Conservation (phyloP, 2,113 vertebrate genomes). For the Ophiodon elongatus region DNA sequence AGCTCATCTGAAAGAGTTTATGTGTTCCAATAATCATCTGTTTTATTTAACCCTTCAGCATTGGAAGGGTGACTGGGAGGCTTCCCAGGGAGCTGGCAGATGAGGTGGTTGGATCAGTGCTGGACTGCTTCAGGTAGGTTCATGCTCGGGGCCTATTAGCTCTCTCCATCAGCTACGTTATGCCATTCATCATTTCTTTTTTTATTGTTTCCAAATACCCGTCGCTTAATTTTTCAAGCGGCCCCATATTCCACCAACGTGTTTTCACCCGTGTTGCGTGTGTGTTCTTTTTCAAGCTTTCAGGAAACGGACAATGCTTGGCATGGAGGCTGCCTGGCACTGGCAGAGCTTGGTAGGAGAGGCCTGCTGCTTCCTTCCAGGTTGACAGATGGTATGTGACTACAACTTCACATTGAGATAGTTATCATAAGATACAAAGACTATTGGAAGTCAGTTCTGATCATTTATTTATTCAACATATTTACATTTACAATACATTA, state of each 20-base stretch:
- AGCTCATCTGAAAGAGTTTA: not conserved
- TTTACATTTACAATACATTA: slow-evolving; percentile 44
- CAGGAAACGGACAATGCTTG: slow-evolving; percentile 94
- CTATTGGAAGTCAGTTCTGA: not conserved
- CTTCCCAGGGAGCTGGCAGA: slow-evolving; percentile 95
- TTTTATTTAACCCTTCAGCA: slow-evolving; percentile 78
- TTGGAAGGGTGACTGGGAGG: slow-evolving; percentile 94
- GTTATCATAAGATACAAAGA: not conserved
- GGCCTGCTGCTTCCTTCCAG: slow-evolving; percentile 94
- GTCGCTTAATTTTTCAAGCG: not conserved
- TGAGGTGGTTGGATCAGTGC: slow-evolving; percentile 94
- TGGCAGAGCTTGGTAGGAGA: slow-evolving; percentile 95
- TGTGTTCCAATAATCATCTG: not conserved
- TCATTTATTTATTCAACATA: slow-evolving; percentile 50
- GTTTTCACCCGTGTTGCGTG: not conserved
- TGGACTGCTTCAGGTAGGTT: slow-evolving; percentile 94
- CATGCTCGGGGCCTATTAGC: not conserved
- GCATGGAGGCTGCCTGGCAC: slow-evolving; percentile 96
- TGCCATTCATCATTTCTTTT: not conserved
- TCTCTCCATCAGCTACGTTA: not conserved
- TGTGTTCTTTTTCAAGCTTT: slow-evolving; percentile 84
- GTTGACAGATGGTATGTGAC: slow-evolving; percentile 89
- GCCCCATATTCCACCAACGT: not conserved
- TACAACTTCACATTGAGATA: not conserved
- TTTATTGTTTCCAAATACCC: not conserved